Evolutionary conservation across 2,888 invertebrate genomes (phyloP).

Genomic region (Stegophylla sp.): DNA sequence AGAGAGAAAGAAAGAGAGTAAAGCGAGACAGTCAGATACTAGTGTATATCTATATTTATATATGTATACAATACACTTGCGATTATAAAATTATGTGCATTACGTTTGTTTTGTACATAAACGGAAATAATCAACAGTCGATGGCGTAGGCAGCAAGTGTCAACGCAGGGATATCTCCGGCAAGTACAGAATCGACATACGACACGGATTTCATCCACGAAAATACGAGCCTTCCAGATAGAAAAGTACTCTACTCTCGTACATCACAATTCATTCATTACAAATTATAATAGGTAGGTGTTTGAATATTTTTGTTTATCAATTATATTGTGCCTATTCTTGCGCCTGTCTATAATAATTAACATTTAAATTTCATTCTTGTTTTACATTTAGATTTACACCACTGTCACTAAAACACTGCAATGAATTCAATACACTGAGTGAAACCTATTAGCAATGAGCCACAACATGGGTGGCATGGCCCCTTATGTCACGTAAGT

Average conservation of each 20-base stretch:
- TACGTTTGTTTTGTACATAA: slow-evolving; percentile 6
- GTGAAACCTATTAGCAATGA: slow-evolving; percentile 67
- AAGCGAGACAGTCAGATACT: neutral
- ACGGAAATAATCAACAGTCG: slow-evolving; percentile 22
- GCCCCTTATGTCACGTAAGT: slow-evolving; percentile 70
- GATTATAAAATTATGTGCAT: neutral
- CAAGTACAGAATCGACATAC: neutral
- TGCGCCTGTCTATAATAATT: too few relatives aligned
- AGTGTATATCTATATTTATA: neutral
- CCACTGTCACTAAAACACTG: neutral
- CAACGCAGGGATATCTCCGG: slow-evolving; percentile 7
- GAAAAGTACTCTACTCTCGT: too few relatives aligned
- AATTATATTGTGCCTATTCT: too few relatives aligned
- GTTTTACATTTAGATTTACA: neutral
- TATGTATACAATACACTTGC: neutral
- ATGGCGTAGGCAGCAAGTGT: slow-evolving; percentile 39
- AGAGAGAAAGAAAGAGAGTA: neutral
- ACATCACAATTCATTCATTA: too few relatives aligned
- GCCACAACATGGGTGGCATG: slow-evolving; percentile 83
- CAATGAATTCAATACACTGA: slow-evolving; percentile 36
- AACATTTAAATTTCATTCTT: neutral
- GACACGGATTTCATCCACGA: too few relatives aligned
- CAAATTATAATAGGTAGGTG: too few relatives aligned
- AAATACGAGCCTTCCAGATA: too few relatives aligned
- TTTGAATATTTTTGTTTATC: too few relatives aligned